Evolutionary conservation across 2,888 invertebrate genomes (phyloP), one percentile per base, ranked within the genome.

Genomic region (Morpho helenor): DNA sequence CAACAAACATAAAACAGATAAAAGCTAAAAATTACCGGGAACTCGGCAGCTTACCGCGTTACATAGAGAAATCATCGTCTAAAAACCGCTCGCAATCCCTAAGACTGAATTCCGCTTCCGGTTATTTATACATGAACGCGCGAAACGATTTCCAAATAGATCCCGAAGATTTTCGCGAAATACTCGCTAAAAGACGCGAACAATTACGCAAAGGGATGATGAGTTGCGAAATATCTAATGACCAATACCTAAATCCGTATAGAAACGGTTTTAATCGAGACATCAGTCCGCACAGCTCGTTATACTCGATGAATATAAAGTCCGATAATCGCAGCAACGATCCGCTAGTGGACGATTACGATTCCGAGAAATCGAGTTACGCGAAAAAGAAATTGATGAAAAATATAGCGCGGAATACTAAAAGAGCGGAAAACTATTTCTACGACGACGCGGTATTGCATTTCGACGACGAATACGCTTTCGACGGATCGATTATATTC

Each of bases 71-170:
- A 61, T 74, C 85, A 0, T 82, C 82, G 0, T 73, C 81, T 2
- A 87, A 84, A 43, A 79, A 78, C 66, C 72, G 80, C 0, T 89
- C 90, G 0, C 90, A 90, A 50, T 84, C 91, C 0, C 70, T 91
- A 0, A 72, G 91, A 1, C 82, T 91, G 0, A 91, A 91, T 68
- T 91, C 91, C 0, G 91, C 91, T 0, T 91, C 91, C 0, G 91
- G 91, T 0, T 87, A 91, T 65, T 71, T 91, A 2, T 91, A 88
- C 64, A 91, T 91, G 91, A 91, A 91, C 74, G 91, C 91, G 0
- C 86, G 79, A 54, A 88, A 89, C 67, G 91, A 91, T 52, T 91
- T 91, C 72, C 85, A 88, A 69, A 65, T 91, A 46, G 88, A 91
- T 51, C 84, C 90, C 0, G 86, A 88, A 10, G 91, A 91, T 56